Conservation (phyloP, 2,888 invertebrate species). For the Xestoiulus laeticollis region DNA sequence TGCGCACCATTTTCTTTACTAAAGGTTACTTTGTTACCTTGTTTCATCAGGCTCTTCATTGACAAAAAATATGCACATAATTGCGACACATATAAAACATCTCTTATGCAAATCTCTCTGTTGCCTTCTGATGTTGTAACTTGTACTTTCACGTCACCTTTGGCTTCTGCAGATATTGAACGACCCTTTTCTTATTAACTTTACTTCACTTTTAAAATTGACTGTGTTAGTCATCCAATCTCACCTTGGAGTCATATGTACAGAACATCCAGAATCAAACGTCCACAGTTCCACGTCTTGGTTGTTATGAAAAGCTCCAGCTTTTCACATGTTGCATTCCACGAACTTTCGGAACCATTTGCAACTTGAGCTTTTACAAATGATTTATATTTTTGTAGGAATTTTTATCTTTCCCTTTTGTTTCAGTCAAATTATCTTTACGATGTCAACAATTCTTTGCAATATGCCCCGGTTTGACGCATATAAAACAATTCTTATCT, state of each 20-base stretch:
- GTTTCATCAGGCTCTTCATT: background rate
- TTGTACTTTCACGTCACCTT: background rate
- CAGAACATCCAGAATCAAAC: background rate
- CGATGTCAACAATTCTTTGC: background rate
- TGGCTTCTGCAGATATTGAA: background rate
- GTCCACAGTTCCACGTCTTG: background rate
- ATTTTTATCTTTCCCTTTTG: background rate
- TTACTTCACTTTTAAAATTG: background rate
- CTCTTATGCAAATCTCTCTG: background rate
- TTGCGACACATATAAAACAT: background rate
- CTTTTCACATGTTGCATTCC: background rate
- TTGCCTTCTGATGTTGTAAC: background rate
- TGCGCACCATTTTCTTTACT: background rate
- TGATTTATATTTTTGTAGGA: background rate
- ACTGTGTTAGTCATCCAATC: background rate
- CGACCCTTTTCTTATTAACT: background rate
- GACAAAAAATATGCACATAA: background rate
- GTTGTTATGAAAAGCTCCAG: background rate
- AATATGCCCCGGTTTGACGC: background rate
- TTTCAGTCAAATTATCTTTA: background rate
- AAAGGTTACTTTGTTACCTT: background rate
- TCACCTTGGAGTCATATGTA: background rate
- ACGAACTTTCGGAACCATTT: background rate
- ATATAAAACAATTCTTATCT: background rate
- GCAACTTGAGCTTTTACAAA: background rate